phyloP scores from a whole-genome alignment of 2,888 invertebrate species.

The Eurytoma adleriae region DNA sequence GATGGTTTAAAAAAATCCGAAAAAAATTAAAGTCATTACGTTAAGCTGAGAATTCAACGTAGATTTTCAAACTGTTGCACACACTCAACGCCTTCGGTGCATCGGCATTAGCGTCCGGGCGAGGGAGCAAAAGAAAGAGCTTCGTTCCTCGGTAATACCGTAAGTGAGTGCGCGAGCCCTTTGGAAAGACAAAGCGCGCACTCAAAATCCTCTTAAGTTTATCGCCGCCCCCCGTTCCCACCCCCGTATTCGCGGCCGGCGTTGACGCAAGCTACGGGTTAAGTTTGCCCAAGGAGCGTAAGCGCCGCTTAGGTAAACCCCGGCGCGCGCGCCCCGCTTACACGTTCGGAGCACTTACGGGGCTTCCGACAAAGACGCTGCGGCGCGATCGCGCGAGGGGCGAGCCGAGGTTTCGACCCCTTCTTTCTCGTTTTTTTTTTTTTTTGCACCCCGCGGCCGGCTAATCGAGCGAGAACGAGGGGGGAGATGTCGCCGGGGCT shows the following conservation, averaged over 20 bases:
- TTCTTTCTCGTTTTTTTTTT: no score
- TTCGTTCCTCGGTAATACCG: background rate
- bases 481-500: no score
- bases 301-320: slow-evolving; percentile 32
- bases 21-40: no score
- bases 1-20: no score
- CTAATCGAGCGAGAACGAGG: no score
- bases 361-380: background rate
- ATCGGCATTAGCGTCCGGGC: background rate
- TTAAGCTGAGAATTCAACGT: no score
- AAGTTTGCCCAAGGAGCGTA: slow-evolving; percentile 3
- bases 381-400: no score
- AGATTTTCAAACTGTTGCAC: background rate
- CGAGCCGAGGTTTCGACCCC: no score
- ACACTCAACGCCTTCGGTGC: background rate
- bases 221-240: slow-evolving; percentile 28
- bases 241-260: slow-evolving; percentile 15
- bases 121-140: background rate
- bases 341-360: slow-evolving; percentile 22
- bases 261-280: background rate
- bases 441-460: no score
- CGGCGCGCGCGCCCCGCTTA: background rate
- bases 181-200: slow-evolving; percentile 36
- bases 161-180: background rate
- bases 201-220: slow-evolving; percentile 53